A percentile compares a stretch with the other conserved stretches of the same genome.
These are phyloP conservation scores for Heliconius nattereri DNA, from an alignment of 1,140 invertebrate genomes.

Conservation along the genomic window DNA sequence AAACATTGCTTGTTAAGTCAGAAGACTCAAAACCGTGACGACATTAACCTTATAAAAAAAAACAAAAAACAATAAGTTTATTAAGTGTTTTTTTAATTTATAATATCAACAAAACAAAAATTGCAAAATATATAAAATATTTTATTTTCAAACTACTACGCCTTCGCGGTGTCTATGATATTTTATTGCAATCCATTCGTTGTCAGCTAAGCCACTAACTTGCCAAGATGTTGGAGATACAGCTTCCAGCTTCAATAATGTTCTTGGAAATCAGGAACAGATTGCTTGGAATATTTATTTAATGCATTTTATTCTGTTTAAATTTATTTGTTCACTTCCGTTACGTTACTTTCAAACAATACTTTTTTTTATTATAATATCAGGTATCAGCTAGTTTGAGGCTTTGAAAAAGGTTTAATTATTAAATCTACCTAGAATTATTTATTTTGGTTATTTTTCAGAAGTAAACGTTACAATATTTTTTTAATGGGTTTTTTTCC, in stretches of 20 bases:
- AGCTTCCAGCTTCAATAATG: not conserved
- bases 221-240: not conserved
- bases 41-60: not conserved
- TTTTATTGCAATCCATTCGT: not conserved
- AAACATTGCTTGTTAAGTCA: no score
- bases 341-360: not conserved
- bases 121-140: not conserved
- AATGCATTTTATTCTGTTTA: not conserved
- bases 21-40: no score
- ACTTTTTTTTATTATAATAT: no score
- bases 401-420: no score
- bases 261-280: not conserved
- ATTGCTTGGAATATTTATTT: not conserved
- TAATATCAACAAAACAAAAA: no score
- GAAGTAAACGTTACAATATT: no score
- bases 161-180: not conserved
- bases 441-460: no score
- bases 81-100: no score
- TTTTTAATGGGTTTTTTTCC: no score
- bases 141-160: not conserved
- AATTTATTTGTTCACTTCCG: not conserved
- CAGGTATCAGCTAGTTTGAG: no score
- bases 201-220: not conserved
- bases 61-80: not conserved
- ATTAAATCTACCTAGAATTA: no score